These are phyloP conservation scores for Criorhina ranunculi DNA, from an alignment of 2,888 invertebrate genomes.

Conservation along the genomic window DNA sequence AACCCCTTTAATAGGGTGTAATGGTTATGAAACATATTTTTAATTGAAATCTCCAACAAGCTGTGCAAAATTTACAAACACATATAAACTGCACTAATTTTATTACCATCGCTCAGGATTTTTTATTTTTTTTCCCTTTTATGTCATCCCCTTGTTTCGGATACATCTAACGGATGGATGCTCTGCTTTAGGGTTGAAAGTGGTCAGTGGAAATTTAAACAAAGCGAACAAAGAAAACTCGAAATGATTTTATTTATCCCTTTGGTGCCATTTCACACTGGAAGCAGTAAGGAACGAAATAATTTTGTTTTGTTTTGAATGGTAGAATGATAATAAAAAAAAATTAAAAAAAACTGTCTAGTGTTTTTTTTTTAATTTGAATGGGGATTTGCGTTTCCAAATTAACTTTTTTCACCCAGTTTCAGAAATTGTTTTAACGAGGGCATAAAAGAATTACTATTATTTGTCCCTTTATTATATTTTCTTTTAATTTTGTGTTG, in stretches of 20 bases:
- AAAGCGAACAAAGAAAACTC: conserved; percentile 68
- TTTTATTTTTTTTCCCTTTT: conserved; percentile 22
- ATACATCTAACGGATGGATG: conserved; percentile 65
- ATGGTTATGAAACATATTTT: conserved; percentile 72
- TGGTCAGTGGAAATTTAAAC: conserved; percentile 73
- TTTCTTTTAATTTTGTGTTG: conserved; percentile 33
- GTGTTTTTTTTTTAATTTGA: conserved; percentile 63
- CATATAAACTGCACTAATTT: conserved; percentile 57
- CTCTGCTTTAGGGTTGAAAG: conserved; percentile 67
- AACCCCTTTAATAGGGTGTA: conserved; percentile 58
- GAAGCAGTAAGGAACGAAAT: conserved; percentile 42
- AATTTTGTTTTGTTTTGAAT: conserved; percentile 45
- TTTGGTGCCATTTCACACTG: conserved; percentile 72
- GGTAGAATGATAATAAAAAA: conserved; percentile 51
- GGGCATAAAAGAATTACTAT: conserved; percentile 62
- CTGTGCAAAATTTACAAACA: conserved; percentile 62
- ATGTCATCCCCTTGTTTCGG: conserved; percentile 49
- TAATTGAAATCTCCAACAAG: conserved; percentile 70
- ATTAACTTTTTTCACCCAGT: conserved; percentile 48
- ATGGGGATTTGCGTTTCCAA: conserved; percentile 63
- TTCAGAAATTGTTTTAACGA: conserved; percentile 65
- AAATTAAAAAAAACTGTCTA: conserved; percentile 51
- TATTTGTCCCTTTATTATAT: conserved; percentile 65
- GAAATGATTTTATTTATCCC: conserved; percentile 75
- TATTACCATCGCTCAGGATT: conserved; percentile 57